A percentile compares a stretch with the other conserved stretches of the same genome.
Evolutionary conservation across 1,140 invertebrate species (phyloP).

Genomic region (Plodia interpunctella): DNA sequence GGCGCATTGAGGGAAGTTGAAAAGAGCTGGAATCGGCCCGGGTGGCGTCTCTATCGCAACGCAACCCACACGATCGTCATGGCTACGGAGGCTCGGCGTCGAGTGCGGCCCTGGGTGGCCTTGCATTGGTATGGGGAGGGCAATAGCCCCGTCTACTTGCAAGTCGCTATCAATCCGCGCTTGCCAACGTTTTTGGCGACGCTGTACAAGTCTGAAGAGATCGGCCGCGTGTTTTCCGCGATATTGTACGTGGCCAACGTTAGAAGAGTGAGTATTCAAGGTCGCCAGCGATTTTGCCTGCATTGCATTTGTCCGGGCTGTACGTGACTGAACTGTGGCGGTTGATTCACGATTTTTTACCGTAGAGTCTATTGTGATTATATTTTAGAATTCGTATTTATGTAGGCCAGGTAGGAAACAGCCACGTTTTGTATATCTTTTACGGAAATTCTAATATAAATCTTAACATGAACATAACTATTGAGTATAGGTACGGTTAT

Average conservation of each 20-base stretch:
- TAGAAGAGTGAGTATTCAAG: constrained; percentile 39
- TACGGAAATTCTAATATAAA: too few species aligned
- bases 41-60: constrained; percentile 61
- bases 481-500: too few species aligned
- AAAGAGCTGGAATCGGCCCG: constrained; percentile 53
- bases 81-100: constrained; percentile 45
- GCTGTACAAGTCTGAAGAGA: constrained; percentile 25
- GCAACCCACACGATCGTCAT: constrained; percentile 59
- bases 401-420: neutral
- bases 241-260: constrained; percentile 31
- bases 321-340: constrained; percentile 19
- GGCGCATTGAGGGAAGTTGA: constrained; percentile 63
- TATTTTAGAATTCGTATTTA: neutral
- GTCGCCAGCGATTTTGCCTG: constrained; percentile 27
- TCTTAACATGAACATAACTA: too few species aligned
- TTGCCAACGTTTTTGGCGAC: constrained; percentile 61
- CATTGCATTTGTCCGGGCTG: constrained; percentile 21
- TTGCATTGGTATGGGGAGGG: constrained; percentile 74
- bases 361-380: neutral
- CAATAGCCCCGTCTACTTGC: constrained; percentile 69
- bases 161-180: constrained; percentile 62
- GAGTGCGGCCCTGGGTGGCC: constrained; percentile 70
- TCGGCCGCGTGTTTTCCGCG: constrained; percentile 44
- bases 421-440: neutral
- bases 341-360: constrained; percentile 21